Evolutionary conservation across 2,888 invertebrate genomes (phyloP).

Genomic region (Lasioglossum vierecki): DNA sequence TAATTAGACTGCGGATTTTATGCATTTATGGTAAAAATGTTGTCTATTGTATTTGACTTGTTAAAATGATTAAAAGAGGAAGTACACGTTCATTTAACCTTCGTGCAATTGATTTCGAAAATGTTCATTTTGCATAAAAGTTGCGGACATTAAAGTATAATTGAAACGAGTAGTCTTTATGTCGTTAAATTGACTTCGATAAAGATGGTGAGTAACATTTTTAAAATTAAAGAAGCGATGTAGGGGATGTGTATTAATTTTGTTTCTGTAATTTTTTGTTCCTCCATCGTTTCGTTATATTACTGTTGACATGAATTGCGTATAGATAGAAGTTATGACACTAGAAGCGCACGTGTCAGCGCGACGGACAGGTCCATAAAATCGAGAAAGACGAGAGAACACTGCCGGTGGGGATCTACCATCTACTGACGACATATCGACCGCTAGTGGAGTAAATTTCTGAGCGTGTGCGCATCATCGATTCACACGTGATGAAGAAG

Average conservation of each 20-base stretch:
- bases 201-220: not conserved
- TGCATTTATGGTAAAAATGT: not conserved
- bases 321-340: conserved; percentile 24
- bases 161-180: not conserved
- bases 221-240: not conserved
- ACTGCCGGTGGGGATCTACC: conserved; percentile 51
- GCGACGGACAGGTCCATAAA: conserved; percentile 52
- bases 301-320: not conserved
- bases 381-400: conserved; percentile 29
- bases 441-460: conserved; percentile 56
- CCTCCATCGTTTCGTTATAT: not conserved
- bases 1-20: not conserved
- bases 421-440: conserved; percentile 73
- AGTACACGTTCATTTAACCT: too few relatives aligned
- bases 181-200: not conserved
- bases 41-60: too few relatives aligned
- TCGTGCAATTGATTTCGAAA: not conserved
- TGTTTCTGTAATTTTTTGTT: not conserved
- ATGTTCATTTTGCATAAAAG: not conserved
- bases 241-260: not conserved
- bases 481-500: conserved; percentile 4
- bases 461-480: conserved; percentile 40
- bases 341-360: conserved; percentile 54
- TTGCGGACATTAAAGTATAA: not conserved
- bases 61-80: not conserved